Evolutionary conservation across 2,888 invertebrate species (phyloP).

Genomic region (Tribolium freemani): DNA sequence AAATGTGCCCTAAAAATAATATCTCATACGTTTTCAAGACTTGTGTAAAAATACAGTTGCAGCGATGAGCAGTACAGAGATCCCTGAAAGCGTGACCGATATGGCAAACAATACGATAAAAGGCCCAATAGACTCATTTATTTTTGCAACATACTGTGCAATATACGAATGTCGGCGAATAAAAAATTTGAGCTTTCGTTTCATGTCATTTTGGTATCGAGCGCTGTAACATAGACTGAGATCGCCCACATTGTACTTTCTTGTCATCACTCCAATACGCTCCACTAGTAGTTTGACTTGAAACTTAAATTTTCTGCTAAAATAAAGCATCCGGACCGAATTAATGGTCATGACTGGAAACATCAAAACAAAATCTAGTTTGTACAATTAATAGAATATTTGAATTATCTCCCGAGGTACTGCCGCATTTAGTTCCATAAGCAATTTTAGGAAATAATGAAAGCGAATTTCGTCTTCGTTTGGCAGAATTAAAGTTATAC

Average conservation of each 20-base stretch:
- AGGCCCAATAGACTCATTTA: too few relatives aligned
- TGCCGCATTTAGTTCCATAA: not conserved
- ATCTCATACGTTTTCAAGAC: too few relatives aligned
- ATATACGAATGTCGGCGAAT: not conserved
- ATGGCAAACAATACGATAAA: too few relatives aligned
- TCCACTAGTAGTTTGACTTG: not conserved
- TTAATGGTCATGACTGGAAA: not conserved
- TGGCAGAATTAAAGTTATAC: not conserved
- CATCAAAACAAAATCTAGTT: not conserved
- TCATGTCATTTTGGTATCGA: not conserved
- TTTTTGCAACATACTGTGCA: not conserved
- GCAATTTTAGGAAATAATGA: not conserved
- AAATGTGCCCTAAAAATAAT: not conserved
- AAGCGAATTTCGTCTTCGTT: not conserved
- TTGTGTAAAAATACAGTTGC: not conserved
- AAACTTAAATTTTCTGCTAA: not conserved
- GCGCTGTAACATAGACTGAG: not conserved
- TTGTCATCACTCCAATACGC: not conserved
- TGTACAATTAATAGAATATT: not conserved
- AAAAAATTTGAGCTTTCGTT: not conserved
- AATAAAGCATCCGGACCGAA: not conserved
- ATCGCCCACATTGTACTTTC: not conserved
- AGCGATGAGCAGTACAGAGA: too few relatives aligned
- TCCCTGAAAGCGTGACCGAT: too few relatives aligned
- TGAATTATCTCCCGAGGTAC: not conserved